Evolutionary conservation across 2,888 invertebrate genomes (phyloP).

Genomic region (Scaptomyza cyrtandrae): DNA sequence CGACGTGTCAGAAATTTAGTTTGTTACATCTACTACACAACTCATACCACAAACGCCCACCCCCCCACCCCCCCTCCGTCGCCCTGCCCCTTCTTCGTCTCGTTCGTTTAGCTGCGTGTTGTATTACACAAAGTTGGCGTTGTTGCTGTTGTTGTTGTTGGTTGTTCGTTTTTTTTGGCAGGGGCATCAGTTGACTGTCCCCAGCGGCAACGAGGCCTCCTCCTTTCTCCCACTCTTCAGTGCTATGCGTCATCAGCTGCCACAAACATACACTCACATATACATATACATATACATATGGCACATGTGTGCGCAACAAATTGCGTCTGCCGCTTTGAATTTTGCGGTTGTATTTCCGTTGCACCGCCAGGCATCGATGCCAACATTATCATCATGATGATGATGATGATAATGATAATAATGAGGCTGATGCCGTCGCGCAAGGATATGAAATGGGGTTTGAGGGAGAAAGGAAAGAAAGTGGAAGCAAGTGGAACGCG

Average conservation of each 20-base stretch:
- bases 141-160: slow-evolving; percentile 29
- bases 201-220: slow-evolving; percentile 39
- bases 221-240: slow-evolving; percentile 5
- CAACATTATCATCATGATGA: background rate
- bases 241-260: slow-evolving; percentile 55
- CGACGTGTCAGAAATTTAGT: slow-evolving; percentile 62
- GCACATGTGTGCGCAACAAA: slow-evolving; percentile 77
- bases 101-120: slow-evolving; percentile 48
- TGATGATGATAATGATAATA: background rate
- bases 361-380: slow-evolving; percentile 57
- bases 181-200: slow-evolving; percentile 59
- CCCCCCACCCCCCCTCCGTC: background rate
- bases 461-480: background rate
- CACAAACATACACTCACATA: slow-evolving; percentile 21
- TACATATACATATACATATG: slow-evolving; percentile 39
- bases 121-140: slow-evolving; percentile 71
- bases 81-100: background rate
- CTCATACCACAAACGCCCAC: background rate
- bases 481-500: background rate
- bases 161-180: background rate
- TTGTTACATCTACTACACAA: slow-evolving; percentile 36
- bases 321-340: slow-evolving; percentile 75
- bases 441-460: background rate
- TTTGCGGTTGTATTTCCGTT: slow-evolving; percentile 79
- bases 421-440: background rate